Evolutionary conservation across 2,888 invertebrate genomes (phyloP).

Genomic region (Petrophora chlorosata): DNA sequence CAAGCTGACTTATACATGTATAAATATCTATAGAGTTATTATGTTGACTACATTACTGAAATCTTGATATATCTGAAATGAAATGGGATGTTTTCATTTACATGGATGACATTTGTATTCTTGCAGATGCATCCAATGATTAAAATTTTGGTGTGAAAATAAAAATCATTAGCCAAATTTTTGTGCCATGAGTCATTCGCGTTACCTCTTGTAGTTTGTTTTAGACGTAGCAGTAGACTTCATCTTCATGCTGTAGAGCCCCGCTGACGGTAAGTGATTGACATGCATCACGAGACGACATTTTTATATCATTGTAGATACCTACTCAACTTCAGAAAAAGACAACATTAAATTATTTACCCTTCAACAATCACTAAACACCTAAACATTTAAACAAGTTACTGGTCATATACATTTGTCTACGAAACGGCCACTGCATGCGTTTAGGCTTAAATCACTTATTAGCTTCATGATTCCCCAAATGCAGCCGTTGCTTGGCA

Average conservation of each 20-base stretch:
- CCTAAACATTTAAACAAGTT: no score
- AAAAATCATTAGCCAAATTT: slow-evolving; percentile 56
- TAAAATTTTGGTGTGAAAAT: slow-evolving; percentile 23
- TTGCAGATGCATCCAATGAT: neutral
- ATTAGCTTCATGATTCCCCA: slow-evolving; percentile 1
- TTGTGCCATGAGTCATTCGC: slow-evolving; percentile 64
- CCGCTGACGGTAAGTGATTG: slow-evolving; percentile 51
- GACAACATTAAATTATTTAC: neutral
- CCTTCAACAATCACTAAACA: neutral
- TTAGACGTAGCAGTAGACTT: slow-evolving; percentile 66
- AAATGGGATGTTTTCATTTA: neutral
- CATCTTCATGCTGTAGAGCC: slow-evolving; percentile 54
- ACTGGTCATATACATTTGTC: neutral
- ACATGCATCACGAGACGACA: slow-evolving; percentile 31
- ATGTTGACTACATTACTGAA: no score
- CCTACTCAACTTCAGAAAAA: slow-evolving; percentile 1
- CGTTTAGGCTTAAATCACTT: slow-evolving; percentile 9
- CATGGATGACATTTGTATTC: neutral
- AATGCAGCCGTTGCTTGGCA: slow-evolving; percentile 10
- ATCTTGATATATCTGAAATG: no score
- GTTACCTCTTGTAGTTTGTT: slow-evolving; percentile 68
- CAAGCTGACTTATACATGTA: no score
- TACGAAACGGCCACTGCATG: slow-evolving; percentile 10
- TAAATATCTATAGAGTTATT: no score
- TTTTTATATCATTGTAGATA: slow-evolving; percentile 9